These are phyloP conservation scores for Tetrao urogallus DNA, from an alignment of 2,113 vertebrate species.

Conservation along the genomic window DNA sequence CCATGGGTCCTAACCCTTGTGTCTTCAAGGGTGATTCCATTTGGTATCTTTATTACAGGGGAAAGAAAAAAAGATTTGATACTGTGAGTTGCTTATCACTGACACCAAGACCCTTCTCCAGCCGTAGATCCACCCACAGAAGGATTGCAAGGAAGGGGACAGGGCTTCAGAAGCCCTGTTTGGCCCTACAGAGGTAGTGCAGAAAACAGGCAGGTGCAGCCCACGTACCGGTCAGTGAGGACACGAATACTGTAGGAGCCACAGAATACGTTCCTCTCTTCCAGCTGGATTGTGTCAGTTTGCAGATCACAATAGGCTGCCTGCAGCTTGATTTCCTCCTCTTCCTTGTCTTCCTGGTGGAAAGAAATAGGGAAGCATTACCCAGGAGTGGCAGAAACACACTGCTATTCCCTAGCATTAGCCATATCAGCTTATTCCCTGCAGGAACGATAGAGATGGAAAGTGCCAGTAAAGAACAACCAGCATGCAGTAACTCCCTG, in stretches of 20 bases:
- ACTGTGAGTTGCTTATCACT: background rate
- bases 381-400: background rate
- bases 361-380: background rate
- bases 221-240: constrained; percentile 81
- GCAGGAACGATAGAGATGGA: background rate
- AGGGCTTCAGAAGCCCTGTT: background rate
- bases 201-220: background rate
- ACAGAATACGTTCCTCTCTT: constrained; percentile 92
- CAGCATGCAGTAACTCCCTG: background rate
- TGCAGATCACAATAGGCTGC: constrained; percentile 74
- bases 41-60: background rate
- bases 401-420: background rate
- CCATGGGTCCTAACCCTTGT: background rate
- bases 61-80: background rate
- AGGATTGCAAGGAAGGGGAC: background rate
- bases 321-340: constrained; percentile 59
- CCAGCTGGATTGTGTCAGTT: constrained; percentile 79
- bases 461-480: background rate
- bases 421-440: accelerated
- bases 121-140: background rate
- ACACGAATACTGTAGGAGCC: constrained; percentile 80
- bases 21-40: background rate
- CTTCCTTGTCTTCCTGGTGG: background rate
- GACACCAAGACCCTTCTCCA: background rate
- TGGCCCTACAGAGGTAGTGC: background rate